Conservation (phyloP, 2,888 invertebrate genomes). For the Drosophila robusta region DNA sequence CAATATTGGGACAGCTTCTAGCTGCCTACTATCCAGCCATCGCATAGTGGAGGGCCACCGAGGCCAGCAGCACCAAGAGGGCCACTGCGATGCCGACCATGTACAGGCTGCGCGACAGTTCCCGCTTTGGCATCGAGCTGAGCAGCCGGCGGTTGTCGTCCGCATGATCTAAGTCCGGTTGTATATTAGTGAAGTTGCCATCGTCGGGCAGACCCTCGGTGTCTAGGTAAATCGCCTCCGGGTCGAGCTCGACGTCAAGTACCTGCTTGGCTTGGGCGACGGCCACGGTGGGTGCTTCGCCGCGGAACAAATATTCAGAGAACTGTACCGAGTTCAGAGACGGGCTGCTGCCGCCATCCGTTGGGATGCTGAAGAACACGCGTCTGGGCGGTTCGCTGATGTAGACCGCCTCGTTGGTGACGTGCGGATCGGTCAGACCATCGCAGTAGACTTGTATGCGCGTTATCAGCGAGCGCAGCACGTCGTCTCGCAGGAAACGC, state of each 20-base stretch:
- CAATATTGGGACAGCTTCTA: slow-evolving; percentile 10
- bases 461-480: slow-evolving; percentile 93
- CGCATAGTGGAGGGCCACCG: slow-evolving; percentile 87
- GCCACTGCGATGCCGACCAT: slow-evolving; percentile 87
- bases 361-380: slow-evolving; percentile 91
- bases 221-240: slow-evolving; percentile 89
- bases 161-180: slow-evolving; percentile 28
- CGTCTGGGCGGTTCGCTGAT: slow-evolving; percentile 96
- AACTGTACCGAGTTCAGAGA: slow-evolving; percentile 87
- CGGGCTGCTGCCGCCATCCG: slow-evolving; percentile 80
- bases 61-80: slow-evolving; percentile 87
- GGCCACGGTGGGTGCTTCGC: slow-evolving; percentile 93
- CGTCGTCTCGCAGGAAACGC: slow-evolving; percentile 91
- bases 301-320: slow-evolving; percentile 96
- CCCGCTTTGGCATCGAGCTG: slow-evolving; percentile 86
- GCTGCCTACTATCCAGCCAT: slow-evolving; percentile 53
- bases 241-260: slow-evolving; percentile 90
- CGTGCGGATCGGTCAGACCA: slow-evolving; percentile 88
- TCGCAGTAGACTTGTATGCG: slow-evolving; percentile 97
- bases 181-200: slow-evolving; percentile 76
- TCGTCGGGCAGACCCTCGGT: slow-evolving; percentile 93
- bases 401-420: slow-evolving; percentile 84
- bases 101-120: slow-evolving; percentile 87
- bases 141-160: slow-evolving; percentile 84
- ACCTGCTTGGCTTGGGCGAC: slow-evolving; percentile 92